These are phyloP conservation scores for Phainopepla nitens DNA, from an alignment of 2,113 vertebrate genomes.

Conservation along the genomic window DNA sequence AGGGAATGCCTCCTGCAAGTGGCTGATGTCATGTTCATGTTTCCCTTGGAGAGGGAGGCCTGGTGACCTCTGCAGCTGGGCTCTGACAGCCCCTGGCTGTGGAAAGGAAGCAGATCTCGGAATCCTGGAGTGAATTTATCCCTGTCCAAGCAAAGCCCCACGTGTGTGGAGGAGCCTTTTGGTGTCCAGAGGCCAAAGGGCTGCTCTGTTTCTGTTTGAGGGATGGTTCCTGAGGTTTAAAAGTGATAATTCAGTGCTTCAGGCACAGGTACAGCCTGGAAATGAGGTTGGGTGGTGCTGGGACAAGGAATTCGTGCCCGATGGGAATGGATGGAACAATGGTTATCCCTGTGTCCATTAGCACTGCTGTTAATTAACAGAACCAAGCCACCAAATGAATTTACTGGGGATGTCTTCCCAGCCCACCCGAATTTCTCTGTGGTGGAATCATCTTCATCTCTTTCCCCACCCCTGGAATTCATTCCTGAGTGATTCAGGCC, in stretches of 20 bases:
- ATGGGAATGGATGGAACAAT: neutral
- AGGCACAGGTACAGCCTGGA: neutral
- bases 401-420: neutral
- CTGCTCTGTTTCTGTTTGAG: neutral
- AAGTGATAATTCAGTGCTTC: fast-evolving
- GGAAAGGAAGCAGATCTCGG: neutral
- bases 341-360: neutral
- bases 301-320: neutral
- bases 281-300: neutral
- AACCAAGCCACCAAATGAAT: neutral
- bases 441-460: neutral
- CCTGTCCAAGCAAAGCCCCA: fast-evolving
- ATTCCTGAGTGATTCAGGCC: neutral
- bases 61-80: too few species aligned
- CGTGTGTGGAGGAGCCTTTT: neutral
- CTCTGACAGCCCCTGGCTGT: too few species aligned
- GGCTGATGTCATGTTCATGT: too few species aligned
- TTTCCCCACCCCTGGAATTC: neutral
- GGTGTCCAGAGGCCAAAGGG: neutral
- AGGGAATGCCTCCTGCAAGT: too few species aligned
- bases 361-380: neutral
- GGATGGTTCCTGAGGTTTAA: neutral
- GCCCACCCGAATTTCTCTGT: neutral
- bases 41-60: too few species aligned
- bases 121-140: neutral